Percentiles rank a stretch among this genome's conserved stretches.
Evolutionary conservation across 2,888 invertebrate species (phyloP).

Genomic region (Uropetala carovei): DNA sequence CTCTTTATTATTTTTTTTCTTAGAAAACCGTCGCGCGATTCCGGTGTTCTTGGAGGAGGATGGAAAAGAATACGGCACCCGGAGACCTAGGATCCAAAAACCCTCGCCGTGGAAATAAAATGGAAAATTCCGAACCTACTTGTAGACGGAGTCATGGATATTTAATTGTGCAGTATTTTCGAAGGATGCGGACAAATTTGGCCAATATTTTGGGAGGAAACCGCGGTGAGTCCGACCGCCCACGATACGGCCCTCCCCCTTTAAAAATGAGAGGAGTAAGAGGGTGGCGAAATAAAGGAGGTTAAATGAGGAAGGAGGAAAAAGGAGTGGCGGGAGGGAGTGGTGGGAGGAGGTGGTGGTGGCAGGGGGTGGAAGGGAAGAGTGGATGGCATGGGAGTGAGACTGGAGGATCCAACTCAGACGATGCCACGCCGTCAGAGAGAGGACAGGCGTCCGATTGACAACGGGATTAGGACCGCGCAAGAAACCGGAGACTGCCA

Average conservation of each 20-base stretch:
- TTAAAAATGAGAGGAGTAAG: neutral
- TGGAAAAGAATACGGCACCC: neutral
- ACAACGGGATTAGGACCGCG: neutral
- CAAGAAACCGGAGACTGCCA: neutral
- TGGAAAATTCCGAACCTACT: neutral
- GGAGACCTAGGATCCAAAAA: neutral
- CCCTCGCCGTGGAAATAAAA: neutral
- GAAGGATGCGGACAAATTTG: neutral
- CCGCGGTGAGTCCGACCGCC: neutral
- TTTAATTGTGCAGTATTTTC: neutral
- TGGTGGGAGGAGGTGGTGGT: no score
- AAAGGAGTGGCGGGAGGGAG: no score
- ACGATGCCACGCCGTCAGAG: neutral
- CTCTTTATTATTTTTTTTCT: no score
- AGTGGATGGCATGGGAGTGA: no score
- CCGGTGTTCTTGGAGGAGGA: neutral
- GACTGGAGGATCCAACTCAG: neutral
- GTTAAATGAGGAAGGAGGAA: no score
- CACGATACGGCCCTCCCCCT: neutral
- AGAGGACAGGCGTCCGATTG: neutral
- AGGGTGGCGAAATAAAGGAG: neutral
- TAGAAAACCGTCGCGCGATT: neutral
- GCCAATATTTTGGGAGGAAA: neutral
- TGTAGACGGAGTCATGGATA: slow-evolving; percentile 10
- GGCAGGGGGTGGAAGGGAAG: no score